Conservation (phyloP, 1,140 invertebrate genomes). For the Vanessa atalanta region DNA sequence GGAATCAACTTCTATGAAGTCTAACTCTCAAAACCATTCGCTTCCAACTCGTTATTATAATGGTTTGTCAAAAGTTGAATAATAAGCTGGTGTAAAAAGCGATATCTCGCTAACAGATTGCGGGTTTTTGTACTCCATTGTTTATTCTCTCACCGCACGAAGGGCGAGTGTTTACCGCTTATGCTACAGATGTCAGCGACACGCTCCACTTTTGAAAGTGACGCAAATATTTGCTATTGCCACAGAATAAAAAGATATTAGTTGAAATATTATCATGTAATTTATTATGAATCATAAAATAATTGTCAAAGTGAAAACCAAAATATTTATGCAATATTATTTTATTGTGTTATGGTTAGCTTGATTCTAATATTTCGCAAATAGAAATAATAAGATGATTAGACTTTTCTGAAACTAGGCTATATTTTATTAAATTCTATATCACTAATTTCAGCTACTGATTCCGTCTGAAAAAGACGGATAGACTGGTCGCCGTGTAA, state of each 20-base stretch:
- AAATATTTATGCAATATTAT: no score
- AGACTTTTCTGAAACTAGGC: no score
- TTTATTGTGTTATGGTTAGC: no score
- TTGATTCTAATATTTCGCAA: no score
- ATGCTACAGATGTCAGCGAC: slow-evolving; percentile 16
- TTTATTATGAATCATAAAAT: background rate
- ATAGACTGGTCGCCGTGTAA: no score
- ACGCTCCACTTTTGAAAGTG: slow-evolving; percentile 12
- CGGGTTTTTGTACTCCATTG: slow-evolving; percentile 8
- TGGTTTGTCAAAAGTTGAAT: background rate
- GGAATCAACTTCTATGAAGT: no score
- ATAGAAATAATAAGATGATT: no score
- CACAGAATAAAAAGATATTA: slow-evolving; percentile 1
- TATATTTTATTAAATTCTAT: no score
- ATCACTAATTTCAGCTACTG: no score
- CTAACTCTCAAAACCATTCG: no score
- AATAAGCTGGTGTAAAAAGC: slow-evolving; percentile 4
- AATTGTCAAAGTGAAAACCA: background rate
- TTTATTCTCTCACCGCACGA: slow-evolving; percentile 6
- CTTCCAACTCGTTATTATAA: background rate
- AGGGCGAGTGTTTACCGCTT: background rate
- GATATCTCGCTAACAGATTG: background rate
- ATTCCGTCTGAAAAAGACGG: no score
- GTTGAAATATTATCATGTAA: background rate
- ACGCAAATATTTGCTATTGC: slow-evolving; percentile 12